Conservation (phyloP, 2,888 invertebrate species). For the Agapostemon virescens region DNA sequence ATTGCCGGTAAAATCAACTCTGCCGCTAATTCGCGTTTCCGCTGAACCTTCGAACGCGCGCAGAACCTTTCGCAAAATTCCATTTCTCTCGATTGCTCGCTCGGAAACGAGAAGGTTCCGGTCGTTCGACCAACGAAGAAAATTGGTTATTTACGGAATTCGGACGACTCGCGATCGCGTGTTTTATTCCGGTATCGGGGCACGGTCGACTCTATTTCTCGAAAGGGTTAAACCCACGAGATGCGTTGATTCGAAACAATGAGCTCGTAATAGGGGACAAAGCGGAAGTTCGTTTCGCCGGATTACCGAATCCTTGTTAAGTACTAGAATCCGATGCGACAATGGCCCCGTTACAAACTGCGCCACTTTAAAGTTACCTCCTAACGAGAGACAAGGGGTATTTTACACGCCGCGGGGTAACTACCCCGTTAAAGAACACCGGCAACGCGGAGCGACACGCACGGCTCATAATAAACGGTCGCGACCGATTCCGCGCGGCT, state of each 20-base stretch:
- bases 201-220: not conserved
- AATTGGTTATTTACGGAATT: too few relatives aligned
- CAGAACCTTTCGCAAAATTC: too few relatives aligned
- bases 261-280: constrained; percentile 6
- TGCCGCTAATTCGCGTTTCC: not conserved
- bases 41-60: too few relatives aligned
- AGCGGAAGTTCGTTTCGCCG: constrained; percentile 14
- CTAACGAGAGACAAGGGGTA: constrained; percentile 52
- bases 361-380: constrained; percentile 54
- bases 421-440: constrained; percentile 46
- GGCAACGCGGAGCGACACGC: constrained; percentile 32
- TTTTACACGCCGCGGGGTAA: constrained; percentile 48
- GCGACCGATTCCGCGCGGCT: not conserved
- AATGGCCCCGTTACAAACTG: constrained; percentile 42
- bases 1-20: not conserved
- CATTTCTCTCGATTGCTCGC: too few relatives aligned
- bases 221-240: not conserved
- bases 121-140: not conserved
- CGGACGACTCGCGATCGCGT: too few relatives aligned
- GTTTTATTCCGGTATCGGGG: not conserved
- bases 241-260: constrained; percentile 13
- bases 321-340: constrained; percentile 49
- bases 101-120: not conserved
- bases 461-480: constrained; percentile 35
- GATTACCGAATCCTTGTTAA: constrained; percentile 23